Percentiles rank a stretch among this genome's conserved stretches.
Evolutionary conservation across 2,797 vertebrate species (phyloP).

Genomic region (Syncerus caffer): DNA sequence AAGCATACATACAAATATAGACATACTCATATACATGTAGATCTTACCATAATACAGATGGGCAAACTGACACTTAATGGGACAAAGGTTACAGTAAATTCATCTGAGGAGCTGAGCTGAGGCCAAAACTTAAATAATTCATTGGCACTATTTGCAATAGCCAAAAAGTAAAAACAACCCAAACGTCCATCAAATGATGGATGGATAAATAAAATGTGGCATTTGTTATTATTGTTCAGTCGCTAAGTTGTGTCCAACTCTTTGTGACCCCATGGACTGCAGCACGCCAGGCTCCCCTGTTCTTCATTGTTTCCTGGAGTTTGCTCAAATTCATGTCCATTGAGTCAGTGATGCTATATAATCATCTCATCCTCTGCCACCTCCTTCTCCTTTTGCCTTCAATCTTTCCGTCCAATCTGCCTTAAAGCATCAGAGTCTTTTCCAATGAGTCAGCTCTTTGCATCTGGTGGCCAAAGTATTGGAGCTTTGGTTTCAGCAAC

Average conservation of each 20-base stretch:
- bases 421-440: not conserved
- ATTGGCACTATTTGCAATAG: not conserved
- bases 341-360: not conserved
- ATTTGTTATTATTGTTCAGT: not conserved
- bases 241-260: not conserved
- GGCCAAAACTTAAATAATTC: not conserved
- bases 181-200: not conserved
- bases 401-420: not conserved
- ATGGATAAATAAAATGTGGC: not conserved
- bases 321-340: not conserved
- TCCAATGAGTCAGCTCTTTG: not conserved
- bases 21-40: rapidly evolving
- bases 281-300: not conserved
- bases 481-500: not conserved
- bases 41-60: not conserved
- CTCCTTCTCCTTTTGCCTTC: not conserved
- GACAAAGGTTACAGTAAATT: not conserved
- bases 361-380: not conserved
- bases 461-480: not conserved
- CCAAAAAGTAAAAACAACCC: not conserved
- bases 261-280: not conserved
- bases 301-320: not conserved
- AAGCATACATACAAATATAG: not conserved
- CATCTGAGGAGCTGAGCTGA: not conserved
- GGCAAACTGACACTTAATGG: too few species aligned